phyloP scores from a whole-genome alignment of 2,113 vertebrate species.

The Zeus faber region DNA sequence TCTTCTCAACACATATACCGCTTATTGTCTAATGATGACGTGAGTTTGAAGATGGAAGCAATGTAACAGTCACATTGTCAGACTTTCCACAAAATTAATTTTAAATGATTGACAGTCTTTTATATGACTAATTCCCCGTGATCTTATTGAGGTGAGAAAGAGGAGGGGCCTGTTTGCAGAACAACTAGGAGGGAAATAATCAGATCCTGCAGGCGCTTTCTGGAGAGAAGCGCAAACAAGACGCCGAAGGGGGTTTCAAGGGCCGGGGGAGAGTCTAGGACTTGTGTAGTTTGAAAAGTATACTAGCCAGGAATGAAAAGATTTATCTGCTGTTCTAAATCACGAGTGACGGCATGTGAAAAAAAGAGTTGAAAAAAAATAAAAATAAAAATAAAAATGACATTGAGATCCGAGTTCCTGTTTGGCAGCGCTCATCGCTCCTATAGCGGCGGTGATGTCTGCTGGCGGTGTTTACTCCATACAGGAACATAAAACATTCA shows the following conservation, averaged over 20 bases:
- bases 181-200: conserved; percentile 2
- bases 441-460: conserved; percentile 40
- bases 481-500: conserved; percentile 37
- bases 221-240: too few relatives aligned
- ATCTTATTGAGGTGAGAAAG: conserved; percentile 35
- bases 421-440: conserved; percentile 49
- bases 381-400: conserved; percentile 22
- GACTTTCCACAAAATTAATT: conserved; percentile 70
- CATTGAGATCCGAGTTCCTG: conserved; percentile 22
- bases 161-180: conserved; percentile 16
- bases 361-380: conserved; percentile 48
- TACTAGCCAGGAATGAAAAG: conserved; percentile 4
- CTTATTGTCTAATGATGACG: conserved; percentile 55
- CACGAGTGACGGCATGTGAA: conserved; percentile 54
- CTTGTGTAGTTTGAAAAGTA: background rate
- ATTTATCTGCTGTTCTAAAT: conserved; percentile 64
- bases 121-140: conserved; percentile 58
- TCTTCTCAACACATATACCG: conserved; percentile 23
- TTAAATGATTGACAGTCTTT: conserved; percentile 77
- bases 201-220: background rate
- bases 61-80: conserved; percentile 64
- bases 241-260: too few relatives aligned
- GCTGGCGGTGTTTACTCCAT: conserved; percentile 54
- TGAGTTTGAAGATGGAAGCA: conserved; percentile 48
- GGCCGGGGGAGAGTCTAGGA: too few relatives aligned